Evolutionary conservation across 2,888 invertebrate genomes (phyloP), one percentile per base, ranked within the genome.

Genomic region (Cotesia congregata): DNA sequence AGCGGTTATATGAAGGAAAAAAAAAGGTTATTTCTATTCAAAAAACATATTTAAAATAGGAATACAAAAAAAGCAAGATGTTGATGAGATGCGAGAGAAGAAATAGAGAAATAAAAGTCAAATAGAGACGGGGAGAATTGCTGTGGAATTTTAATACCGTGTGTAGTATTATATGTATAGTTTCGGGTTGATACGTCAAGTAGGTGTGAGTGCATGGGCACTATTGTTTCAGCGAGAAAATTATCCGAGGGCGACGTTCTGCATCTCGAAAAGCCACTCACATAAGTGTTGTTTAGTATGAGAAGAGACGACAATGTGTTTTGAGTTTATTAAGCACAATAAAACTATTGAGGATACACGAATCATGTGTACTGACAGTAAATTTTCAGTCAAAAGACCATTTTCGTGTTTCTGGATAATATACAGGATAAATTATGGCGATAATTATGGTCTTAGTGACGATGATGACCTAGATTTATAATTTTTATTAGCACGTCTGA

Each of bases 401-500:
- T 50, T 50, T 12, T 50, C 12, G 9, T 12, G 50, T 50, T 50
- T 50, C 7, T 50, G 50, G 50, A 50, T 50, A 12, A 61, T 6
- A 61, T 15, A 61, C n/a, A 61, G 2, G 6, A 61, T 9, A 65
- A 17, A 38, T 30, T 17, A 62, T 17, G 20, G 9, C 7, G 41
- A 17, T 6, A 40, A 69, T 15, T 7, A 50, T 41, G 70, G 59
- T 70, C 30, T 30, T 30, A 60, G 38, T 50, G 38, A 20, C 39
- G 61, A n/a, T 72, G n/a, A 40, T 72, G 71, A 72, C 62, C 71
- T 62, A 72, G 61, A 72, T 72, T 6, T 40, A 62, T 72, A 62
- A 72, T 72, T 62, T 72, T 62, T 60, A 72, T 72, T 62, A n/a
- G 5, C 38, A 62, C 4, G 60, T 72, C 15, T 72, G 39, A 40